Evolutionary conservation across 2,888 invertebrate genomes (phyloP).

Genomic region (Drosophila anomalata): DNA sequence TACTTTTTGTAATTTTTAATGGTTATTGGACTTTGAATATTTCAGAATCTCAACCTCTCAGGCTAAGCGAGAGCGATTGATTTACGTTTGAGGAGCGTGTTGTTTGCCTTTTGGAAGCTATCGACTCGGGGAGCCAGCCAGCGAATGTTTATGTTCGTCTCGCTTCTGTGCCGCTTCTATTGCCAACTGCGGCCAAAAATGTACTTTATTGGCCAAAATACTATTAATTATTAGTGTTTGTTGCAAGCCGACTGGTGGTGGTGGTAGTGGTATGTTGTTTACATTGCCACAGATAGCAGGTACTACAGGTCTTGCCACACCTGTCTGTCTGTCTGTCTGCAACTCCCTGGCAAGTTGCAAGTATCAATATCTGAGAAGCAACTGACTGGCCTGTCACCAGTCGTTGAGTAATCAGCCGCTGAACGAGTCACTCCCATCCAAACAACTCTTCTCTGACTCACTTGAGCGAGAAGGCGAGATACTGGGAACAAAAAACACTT

Average conservation of each 20-base stretch:
- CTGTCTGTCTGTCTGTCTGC: slow-evolving; percentile 23
- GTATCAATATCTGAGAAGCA: slow-evolving; percentile 3
- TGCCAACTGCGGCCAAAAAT: slow-evolving; percentile 39
- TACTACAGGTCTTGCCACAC: slow-evolving; percentile 33
- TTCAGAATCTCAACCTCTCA: slow-evolving; percentile 3
- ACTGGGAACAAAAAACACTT: not conserved
- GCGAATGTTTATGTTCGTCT: slow-evolving; percentile 19
- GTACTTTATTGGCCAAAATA: slow-evolving; percentile 15
- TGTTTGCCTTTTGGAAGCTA: not conserved
- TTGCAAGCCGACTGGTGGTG: slow-evolving; percentile 39
- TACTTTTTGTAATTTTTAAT: slow-evolving; percentile 46
- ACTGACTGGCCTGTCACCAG: slow-evolving; percentile 33
- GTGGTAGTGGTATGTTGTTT: slow-evolving; percentile 35
- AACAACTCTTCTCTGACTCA: slow-evolving; percentile 16
- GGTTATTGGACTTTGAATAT: slow-evolving; percentile 24
- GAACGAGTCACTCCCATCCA: slow-evolving; percentile 20
- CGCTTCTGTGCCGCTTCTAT: slow-evolving; percentile 21
- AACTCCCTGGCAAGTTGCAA: slow-evolving; percentile 21
- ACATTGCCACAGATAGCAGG: slow-evolving; percentile 19
- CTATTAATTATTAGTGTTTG: slow-evolving; percentile 33
- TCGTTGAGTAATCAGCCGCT: slow-evolving; percentile 34
- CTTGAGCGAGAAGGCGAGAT: not conserved
- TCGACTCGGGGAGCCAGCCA: not conserved
- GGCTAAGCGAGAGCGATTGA: slow-evolving; percentile 5
- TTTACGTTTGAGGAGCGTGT: slow-evolving; percentile 29